Evolutionary conservation across 2,797 vertebrate species (phyloP).

Genomic region (Galagoides demidoff): DNA sequence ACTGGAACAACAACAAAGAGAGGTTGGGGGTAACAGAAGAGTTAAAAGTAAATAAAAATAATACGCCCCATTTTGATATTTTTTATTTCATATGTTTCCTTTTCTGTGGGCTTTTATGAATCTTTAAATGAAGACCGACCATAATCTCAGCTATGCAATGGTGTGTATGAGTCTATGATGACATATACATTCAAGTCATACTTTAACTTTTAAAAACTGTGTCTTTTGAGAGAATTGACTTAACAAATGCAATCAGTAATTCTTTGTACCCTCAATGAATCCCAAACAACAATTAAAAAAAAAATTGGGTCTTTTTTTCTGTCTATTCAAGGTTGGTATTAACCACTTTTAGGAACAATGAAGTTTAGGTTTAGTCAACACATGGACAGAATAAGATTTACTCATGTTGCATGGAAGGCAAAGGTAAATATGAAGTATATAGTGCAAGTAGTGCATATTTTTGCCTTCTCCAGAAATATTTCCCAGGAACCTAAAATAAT

Average conservation of each 20-base stretch:
- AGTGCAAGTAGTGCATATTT: neutral
- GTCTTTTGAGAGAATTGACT: neutral
- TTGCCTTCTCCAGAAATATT: neutral
- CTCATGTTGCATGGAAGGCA: neutral
- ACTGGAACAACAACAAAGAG: neutral
- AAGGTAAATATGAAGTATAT: neutral
- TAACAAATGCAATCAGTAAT: too few relatives aligned
- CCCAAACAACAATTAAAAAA: neutral
- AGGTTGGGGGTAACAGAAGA: neutral
- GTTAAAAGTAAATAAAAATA: neutral
- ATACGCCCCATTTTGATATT: neutral
- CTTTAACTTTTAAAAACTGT: slow-evolving; percentile 2
- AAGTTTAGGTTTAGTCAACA: neutral
- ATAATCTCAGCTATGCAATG: neutral
- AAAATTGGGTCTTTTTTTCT: slow-evolving; percentile 1
- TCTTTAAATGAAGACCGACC: slow-evolving; percentile 1
- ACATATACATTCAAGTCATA: neutral
- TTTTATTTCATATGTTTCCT: slow-evolving; percentile 13
- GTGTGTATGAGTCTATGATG: neutral
- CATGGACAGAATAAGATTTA: slow-evolving; percentile 8
- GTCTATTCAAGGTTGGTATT: neutral
- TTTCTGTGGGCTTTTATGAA: slow-evolving; percentile 12
- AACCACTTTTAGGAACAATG: neutral
- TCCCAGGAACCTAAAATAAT: neutral
- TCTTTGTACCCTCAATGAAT: too few relatives aligned